Base-by-base conservation (phyloP, 2,888 invertebrate genomes). In the Furcula furcula region DNA sequence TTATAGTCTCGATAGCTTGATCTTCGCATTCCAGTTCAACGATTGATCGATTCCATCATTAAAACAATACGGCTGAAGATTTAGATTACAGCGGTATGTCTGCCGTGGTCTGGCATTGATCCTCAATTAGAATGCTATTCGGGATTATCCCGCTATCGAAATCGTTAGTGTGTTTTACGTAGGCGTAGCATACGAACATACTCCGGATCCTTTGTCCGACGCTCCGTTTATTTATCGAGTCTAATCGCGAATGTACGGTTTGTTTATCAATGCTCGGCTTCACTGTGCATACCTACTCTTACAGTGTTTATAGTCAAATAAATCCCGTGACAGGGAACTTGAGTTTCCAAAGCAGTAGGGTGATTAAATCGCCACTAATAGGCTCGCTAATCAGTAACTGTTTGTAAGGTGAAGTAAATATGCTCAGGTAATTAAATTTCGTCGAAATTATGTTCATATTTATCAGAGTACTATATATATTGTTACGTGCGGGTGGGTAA, bases 201-300 rank as follows among this genome's bases (percentile, higher is more conserved):
- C 9, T n/a, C 25, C 25, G 34, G 21, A 36, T 36, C 40, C 32
- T 46, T 46, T 36, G 38, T 55, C 36, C 7, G 9, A 34, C 18
- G 19, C 39, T 4, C 10, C 16, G 34, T 45, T 41, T 39, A 47
- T 51, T 47, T 45, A 23, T n/a, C 2, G 13, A 26, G 27, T 34
- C 30, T 39, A 26, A 32, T 39, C 22, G 25, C 33, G 13, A 29
- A 15, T 33, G 11, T 29, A 10, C 18, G 12, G 7, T 15, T 9
- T 39, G 37, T 42, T 36, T 41, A 41, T 14, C n/a, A 13, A 14
- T 15, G 15, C 2, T 22, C 7, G 12, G 15, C 31, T 26, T 10
- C 25, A 2, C 11, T 27, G 18, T 25, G 4, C 21, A 10, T 5
- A n/a, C 13, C 23, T 19, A 27, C 5, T 9, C 9, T 26, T 26